Base-by-base conservation (phyloP, 2,113 vertebrate species). In the Gymnobelideus leadbeateri region DNA sequence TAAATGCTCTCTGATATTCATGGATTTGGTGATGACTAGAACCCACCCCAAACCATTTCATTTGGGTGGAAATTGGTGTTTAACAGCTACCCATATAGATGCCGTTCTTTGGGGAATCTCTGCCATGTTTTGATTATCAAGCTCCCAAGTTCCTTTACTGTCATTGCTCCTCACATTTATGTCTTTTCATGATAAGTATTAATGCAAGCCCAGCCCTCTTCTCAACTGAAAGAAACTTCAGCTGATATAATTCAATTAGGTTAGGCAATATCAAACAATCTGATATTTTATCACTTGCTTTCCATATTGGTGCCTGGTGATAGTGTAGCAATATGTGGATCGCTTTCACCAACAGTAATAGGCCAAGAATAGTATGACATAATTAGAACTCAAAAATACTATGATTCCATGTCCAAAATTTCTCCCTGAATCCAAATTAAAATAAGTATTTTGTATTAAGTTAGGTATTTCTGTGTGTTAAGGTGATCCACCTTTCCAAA, bases 121-220 rank as follows among this genome's bases (percentile, higher is more conserved):
- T 4, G 50, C 61, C 54, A 47, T 46, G 3, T 47, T 49, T 9
- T 50, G 49, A 7, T n/a, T 16, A 51, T 50, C 89, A 50, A 89
- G 23, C 1, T n/a, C 89, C 90, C 90, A 8, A 54, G 5, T 94
- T 94, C 92, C 84, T 94, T 97, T 93, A 92, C 96, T 97, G 92
- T 61, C 53, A 92, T 92, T 97, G 84, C 94, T 19, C 68, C 68
- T 91, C 26, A 24, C 12, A 54, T 57, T 28, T 68, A 91, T 0
- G 91, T 52, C 93, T 94, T 96, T 97, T 98, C 68, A 91, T 95
- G 84, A 92, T 94, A 92, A 95, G 54, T 94, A 25, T 91, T n/a
- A 77, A 77, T 43, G 19, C 68, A 84, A 84, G 19, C n/a, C n/a
- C 19, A 43, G 94, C 92, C 0, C 95, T 90, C 61, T 97, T 94